Percentiles rank a stretch among this genome's conserved stretches.
These are phyloP conservation scores for Ladona fulva DNA, from an alignment of 1,140 invertebrate species.

Conservation along the genomic window DNA sequence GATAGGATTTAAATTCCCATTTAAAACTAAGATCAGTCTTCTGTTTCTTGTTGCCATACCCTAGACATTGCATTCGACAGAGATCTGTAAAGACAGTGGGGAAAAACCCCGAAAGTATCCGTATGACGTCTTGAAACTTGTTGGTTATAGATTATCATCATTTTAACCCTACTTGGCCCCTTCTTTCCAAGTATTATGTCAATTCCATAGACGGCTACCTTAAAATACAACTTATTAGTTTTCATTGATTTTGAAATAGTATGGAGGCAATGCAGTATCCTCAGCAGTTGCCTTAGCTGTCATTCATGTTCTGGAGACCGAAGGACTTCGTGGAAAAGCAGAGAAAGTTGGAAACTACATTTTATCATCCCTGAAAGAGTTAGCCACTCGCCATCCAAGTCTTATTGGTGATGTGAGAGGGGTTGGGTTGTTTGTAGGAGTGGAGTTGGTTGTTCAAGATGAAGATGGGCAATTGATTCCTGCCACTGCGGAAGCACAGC, in stretches of 20 bases:
- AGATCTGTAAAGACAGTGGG: too few relatives aligned
- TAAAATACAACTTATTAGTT: too few relatives aligned
- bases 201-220: too few relatives aligned
- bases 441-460: slow-evolving; percentile 67
- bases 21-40: too few relatives aligned
- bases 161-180: too few relatives aligned
- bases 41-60: too few relatives aligned
- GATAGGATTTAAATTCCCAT: too few relatives aligned
- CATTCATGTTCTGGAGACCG: slow-evolving; percentile 84
- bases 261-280: slow-evolving; percentile 96
- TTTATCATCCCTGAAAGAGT: slow-evolving; percentile 52
- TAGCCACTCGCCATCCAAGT: slow-evolving; percentile 58
- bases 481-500: slow-evolving; percentile 70
- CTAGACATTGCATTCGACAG: too few relatives aligned
- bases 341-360: slow-evolving; percentile 70
- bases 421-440: slow-evolving; percentile 82
- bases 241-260: slow-evolving; percentile 51
- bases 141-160: too few relatives aligned
- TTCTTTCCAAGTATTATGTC: too few relatives aligned
- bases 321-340: slow-evolving; percentile 76
- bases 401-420: slow-evolving; percentile 86
- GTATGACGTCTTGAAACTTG: too few relatives aligned
- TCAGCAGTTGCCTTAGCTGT: slow-evolving; percentile 94
- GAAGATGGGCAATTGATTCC: slow-evolving; percentile 45
- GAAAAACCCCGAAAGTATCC: too few relatives aligned